phyloP scores from a whole-genome alignment of 2,888 invertebrate genomes.

The Crematogaster levior region DNA sequence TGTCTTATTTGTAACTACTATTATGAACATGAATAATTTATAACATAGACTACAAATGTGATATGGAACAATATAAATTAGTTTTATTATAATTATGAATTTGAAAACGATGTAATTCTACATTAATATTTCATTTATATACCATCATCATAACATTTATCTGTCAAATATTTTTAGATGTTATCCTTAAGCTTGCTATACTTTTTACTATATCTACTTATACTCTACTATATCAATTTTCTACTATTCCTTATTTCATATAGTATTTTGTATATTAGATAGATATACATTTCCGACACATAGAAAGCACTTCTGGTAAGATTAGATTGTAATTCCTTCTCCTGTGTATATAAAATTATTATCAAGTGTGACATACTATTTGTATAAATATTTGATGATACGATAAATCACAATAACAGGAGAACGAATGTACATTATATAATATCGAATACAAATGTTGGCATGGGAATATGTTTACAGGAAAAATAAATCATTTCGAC shows the following conservation, averaged over 20 bases:
- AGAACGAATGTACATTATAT: constrained; percentile 58
- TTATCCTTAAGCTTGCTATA: constrained; percentile 15
- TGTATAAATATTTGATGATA: neutral
- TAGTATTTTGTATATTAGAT: constrained; percentile 51
- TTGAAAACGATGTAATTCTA: neutral
- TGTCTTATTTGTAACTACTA: neutral
- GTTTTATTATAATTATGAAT: constrained; percentile 8
- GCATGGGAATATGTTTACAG: constrained; percentile 86
- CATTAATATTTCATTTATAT: constrained; percentile 7
- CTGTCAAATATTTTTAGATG: neutral
- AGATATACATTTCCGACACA: constrained; percentile 58
- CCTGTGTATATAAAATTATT: constrained; percentile 59
- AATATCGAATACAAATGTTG: constrained; percentile 31
- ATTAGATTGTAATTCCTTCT: constrained; percentile 62
- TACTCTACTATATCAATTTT: constrained; percentile 51
- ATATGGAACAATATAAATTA: constrained; percentile 2
- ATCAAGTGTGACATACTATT: neutral
- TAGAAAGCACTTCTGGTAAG: constrained; percentile 23
- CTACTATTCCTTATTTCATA: constrained; percentile 34
- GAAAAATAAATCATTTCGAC: constrained; percentile 97
- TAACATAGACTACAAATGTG: neutral
- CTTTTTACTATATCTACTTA: constrained; percentile 9
- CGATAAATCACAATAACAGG: constrained; percentile 55
- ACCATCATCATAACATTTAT: neutral
- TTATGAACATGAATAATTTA: neutral